Conservation (phyloP, 1,140 invertebrate genomes). For the Holotrichia oblita region DNA sequence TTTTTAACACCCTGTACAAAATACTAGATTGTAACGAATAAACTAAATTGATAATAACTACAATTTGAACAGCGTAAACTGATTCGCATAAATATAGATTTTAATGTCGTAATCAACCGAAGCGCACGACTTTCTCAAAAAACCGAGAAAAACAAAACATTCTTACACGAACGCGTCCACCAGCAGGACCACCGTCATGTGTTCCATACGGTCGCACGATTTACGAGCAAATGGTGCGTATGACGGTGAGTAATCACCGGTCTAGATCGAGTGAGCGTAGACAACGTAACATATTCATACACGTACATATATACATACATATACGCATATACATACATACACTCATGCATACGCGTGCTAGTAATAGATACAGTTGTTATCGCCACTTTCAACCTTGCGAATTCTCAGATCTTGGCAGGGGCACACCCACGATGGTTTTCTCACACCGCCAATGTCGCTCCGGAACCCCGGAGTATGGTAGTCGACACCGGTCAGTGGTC, state of each 20-base stretch:
- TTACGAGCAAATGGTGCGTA: slow-evolving; percentile 20
- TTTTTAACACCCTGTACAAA: no score
- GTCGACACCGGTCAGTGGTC: slow-evolving; percentile 31
- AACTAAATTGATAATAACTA: no score
- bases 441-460: slow-evolving; percentile 25
- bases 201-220: slow-evolving; percentile 6
- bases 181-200: slow-evolving; percentile 20
- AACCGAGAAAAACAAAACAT: neutral
- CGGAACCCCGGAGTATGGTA: slow-evolving; percentile 23
- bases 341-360: neutral
- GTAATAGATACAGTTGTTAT: slow-evolving; percentile 20
- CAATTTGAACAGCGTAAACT: no score
- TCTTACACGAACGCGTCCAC: neutral
- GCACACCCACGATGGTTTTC: slow-evolving; percentile 23
- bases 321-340: neutral
- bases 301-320: neutral
- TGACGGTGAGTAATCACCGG: slow-evolving; percentile 16
- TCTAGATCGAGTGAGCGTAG: slow-evolving; percentile 32
- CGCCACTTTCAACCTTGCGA: slow-evolving; percentile 29
- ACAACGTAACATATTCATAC: slow-evolving; percentile 1
- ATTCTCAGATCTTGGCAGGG: slow-evolving; percentile 28
- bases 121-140: neutral
- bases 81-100: no score
- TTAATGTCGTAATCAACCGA: no score
- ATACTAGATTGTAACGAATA: no score